Evolutionary conservation across 2,113 vertebrate species (phyloP).

Genomic region (Sphyrna mokarran): DNA sequence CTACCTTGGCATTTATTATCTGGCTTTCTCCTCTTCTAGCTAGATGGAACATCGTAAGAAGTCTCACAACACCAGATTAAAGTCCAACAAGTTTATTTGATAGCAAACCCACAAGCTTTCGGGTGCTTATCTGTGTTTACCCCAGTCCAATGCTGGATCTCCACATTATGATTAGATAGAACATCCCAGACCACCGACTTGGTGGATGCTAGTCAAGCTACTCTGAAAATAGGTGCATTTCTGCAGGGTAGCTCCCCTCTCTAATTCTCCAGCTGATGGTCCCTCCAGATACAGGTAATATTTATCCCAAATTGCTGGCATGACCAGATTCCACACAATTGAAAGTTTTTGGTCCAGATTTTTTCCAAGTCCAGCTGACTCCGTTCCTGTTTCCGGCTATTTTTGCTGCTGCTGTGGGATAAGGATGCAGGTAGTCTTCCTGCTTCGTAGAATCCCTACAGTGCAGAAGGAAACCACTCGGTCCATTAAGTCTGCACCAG

Average conservation of each 20-base stretch:
- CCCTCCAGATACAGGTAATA: not conserved
- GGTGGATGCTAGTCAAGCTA: not conserved
- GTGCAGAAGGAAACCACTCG: no score
- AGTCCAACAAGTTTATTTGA: no score
- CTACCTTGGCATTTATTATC: not conserved
- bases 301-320: not conserved
- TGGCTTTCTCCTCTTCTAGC: not conserved
- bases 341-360: not conserved
- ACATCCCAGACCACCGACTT: not conserved
- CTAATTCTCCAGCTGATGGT: not conserved
- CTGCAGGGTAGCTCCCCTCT: not conserved
- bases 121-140: no score
- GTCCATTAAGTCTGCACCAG: no score
- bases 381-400: not conserved
- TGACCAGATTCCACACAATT: not conserved
- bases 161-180: not conserved
- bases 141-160: no score
- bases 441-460: no score
- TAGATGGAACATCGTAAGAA: not conserved
- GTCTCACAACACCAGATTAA: no score
- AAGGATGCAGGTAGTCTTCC: not conserved
- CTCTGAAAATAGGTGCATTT: not conserved
- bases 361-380: not conserved
- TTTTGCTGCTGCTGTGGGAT: not conserved
- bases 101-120: no score